Evolutionary conservation across 2,113 vertebrate species (phyloP), one percentile per base, ranked within the genome.

Genomic region (Myxocyprinus asiaticus): DNA sequence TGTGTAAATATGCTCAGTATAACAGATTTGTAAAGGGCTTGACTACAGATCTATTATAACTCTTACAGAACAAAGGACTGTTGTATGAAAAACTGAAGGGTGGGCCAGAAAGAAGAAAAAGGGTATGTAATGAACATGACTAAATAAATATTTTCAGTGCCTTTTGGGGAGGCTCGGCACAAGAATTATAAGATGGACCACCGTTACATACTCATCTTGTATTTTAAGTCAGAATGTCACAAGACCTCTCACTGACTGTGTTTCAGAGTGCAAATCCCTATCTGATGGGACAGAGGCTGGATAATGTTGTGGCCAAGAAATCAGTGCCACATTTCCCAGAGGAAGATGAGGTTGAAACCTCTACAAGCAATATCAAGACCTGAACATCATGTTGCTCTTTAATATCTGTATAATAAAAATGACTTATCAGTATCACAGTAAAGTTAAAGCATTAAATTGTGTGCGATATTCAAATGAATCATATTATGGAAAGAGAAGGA

Each of bases 291-390:
- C 94, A 96, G 86, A 94, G 93, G 88, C 88, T 99, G 89, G 95
- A 98, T 86, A 97, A 96, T 0, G 98, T 99, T 63, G 98, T 99
- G 10, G 98, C 96, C 78, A 99, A 99, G 91, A 99, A 99, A 88
- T 99, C 97, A 15, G 97, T 94, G 71, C 98, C 98, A 67, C 94
- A 94, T 86, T 99, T 97, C 90, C 93, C 95, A 58, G 96, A 97
- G 73, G 96, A 98, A 82, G 95, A 97, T 10, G 84, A 86, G 14
- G 65, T 85, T 22, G 85, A 87, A 22, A 69, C 86, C 15, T 5
- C 82, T 59, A 87, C 93, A 71, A 82, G 67, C 82, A 85, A 83
- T 72, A 72, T 87, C 55, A 84, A 85, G n/a, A 76, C 73, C 83
- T 91, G 84, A 92, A 68, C 59, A 15, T 70, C 12, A 15, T 44